Conservation (phyloP, 2,888 invertebrate species). For the Nephrotoma appendiculata region DNA sequence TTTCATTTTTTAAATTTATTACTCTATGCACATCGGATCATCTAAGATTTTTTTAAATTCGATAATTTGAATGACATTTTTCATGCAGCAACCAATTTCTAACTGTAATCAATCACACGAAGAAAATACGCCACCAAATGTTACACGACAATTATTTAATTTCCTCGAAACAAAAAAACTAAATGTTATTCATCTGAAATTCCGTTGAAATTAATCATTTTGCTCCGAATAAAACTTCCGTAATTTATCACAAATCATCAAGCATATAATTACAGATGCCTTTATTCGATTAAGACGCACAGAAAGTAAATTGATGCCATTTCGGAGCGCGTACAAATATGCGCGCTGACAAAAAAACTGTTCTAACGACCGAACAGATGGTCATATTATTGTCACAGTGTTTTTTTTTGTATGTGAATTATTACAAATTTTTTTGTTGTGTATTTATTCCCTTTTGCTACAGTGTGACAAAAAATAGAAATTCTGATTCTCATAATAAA, state of each 20-base stretch:
- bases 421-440: background rate
- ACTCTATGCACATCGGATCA: too few species aligned
- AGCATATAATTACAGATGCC: background rate
- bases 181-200: background rate
- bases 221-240: background rate
- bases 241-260: background rate
- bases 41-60: too few species aligned
- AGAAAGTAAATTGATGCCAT: background rate
- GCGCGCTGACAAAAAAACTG: background rate
- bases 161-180: background rate
- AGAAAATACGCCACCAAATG: background rate
- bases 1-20: too few species aligned
- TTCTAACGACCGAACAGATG: background rate
- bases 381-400: background rate
- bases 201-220: background rate
- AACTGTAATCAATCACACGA: background rate
- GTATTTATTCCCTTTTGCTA: background rate
- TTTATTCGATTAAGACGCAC: background rate
- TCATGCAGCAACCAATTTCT: too few species aligned
- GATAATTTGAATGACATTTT: too few species aligned
- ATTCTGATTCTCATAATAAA: background rate
- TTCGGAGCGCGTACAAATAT: background rate
- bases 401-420: background rate
- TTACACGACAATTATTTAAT: background rate
- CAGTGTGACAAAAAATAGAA: background rate